Base-by-base conservation (phyloP, 1,140 invertebrate genomes). In the Hyphantria cunea region DNA sequence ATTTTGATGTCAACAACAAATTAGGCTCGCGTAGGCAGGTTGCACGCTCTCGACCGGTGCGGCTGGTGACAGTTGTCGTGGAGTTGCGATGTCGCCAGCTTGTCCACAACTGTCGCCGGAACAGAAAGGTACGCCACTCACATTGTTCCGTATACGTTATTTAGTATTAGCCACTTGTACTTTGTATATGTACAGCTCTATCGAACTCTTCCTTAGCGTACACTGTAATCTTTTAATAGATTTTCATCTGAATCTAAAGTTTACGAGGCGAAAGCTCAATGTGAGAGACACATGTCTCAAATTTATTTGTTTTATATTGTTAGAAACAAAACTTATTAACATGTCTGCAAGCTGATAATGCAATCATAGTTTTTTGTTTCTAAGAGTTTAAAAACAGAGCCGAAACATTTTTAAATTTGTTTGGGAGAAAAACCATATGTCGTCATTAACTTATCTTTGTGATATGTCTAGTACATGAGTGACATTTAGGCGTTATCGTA, bases 1-100 rank as follows among this genome's bases (percentile, higher is more conserved):
- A 63, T 51, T 68, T 61, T 48, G 47, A 45, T 56, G 53, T 59
- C 52, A 49, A 64, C 66, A 68, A 70, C 68, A 74, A 74, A 74
- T 74, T 68, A 68, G 50, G 31, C 32, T 14, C 47, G 37, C 12
- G 45, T 17, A 44, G 45, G 55, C 51, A 17, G 52, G 44, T 56
- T 11, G 31, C 42, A 32, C 39, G 51, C 52, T 14, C 45, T 14
- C 25, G 55, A 25, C 37, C 25, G 13, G 42, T 25, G 37, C 47
- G 5, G 14, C 52, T 12, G 66, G 64, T 61, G 64, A 66, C 59
- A 53, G 59, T 60, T 60, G 51, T 55, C 59, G 60, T 52, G 42
- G 14, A 41, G 49, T 39, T 48, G 17, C 59, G 9, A 9, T 41
- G 52, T 52, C 64, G 55, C 17, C 31, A 41, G 33, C 32, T 47